Base-by-base conservation (phyloP, 23 tunicate genomes). In the Trididemnum nubilum region DNA sequence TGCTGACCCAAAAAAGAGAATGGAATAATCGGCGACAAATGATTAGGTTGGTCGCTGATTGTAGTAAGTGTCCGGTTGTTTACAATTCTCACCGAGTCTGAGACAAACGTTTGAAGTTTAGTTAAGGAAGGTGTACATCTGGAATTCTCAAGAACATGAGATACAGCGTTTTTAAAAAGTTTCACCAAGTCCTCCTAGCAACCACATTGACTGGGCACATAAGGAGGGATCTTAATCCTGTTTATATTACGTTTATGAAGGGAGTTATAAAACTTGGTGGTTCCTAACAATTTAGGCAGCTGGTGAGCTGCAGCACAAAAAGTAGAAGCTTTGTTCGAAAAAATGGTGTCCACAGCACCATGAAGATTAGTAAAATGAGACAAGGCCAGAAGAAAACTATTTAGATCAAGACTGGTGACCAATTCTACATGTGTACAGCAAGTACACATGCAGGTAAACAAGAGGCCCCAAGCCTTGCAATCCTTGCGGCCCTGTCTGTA, bases 31-130 rank as follows among this genome's bases (percentile, higher is more conserved):
- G 67, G 33, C 9, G 66, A 18, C 0, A 59, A 51, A 32, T 82
- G 79, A 7, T 35, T 51, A 0, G 86, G 82, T 38, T 82, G 51
- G 25, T 82, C 80, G 2, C 79, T 82, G 44, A 71, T 25, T 18
- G 64, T 9, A 22, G 59, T 81, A 0, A 81, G 29, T 0, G 78
- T 78, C 18, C 85, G 77, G 24, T 82, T 66, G 44, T 82, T 82
- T 4, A 71, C 58, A 49, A 82, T 82, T 12, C 66, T 19, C 12
- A 65, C 86, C 5, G 50, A 50, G 26, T 31, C 34, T 24, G 32
- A 19, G 30, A 51, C 2, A 33, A 27, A 82, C 0, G 82, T 78
- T 18, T 27, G 69, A 5, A 78, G 71, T 78, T 73, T 58, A 22
- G 39, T 39, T 7, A 73, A 25, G 2, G 5, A 22, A n/a, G 78